Conservation (phyloP, 2,888 invertebrate species). For the Limnephilus rhombicus region DNA sequence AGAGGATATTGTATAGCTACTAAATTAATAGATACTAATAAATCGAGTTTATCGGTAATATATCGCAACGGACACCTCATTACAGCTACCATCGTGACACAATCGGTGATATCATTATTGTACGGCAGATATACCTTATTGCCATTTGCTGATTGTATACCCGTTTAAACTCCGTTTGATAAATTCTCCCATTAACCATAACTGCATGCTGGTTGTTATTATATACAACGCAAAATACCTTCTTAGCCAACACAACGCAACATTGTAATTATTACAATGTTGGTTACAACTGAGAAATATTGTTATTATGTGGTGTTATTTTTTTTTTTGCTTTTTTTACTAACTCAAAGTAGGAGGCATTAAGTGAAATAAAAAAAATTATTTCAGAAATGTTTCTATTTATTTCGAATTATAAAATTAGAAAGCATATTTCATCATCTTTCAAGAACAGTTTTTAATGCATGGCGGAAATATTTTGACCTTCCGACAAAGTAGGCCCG, state of each 20-base stretch:
- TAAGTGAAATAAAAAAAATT: too few species aligned
- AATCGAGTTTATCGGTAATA: background rate
- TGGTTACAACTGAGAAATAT: background rate
- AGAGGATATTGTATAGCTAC: background rate
- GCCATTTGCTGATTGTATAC: background rate
- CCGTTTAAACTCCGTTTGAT: background rate
- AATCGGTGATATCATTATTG: conserved; percentile 1
- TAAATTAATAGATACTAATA: background rate
- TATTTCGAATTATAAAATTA: too few species aligned
- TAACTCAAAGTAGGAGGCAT: too few species aligned
- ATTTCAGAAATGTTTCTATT: too few species aligned
- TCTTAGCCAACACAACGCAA: background rate
- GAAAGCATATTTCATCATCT: too few species aligned
- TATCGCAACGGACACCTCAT: background rate
- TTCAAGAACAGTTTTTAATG: too few species aligned
- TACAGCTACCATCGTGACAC: background rate
- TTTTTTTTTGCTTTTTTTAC: too few species aligned
- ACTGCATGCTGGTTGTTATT: background rate
- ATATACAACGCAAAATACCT: background rate
- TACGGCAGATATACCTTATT: background rate
- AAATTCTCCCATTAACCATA: background rate
- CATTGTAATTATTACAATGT: background rate
- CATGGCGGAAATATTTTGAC: too few species aligned
- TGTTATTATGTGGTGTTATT: background rate
- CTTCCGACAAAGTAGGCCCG: too few species aligned